These are phyloP conservation scores for Aphodius granarius DNA, from an alignment of 2,888 invertebrate genomes.

Conservation along the genomic window DNA sequence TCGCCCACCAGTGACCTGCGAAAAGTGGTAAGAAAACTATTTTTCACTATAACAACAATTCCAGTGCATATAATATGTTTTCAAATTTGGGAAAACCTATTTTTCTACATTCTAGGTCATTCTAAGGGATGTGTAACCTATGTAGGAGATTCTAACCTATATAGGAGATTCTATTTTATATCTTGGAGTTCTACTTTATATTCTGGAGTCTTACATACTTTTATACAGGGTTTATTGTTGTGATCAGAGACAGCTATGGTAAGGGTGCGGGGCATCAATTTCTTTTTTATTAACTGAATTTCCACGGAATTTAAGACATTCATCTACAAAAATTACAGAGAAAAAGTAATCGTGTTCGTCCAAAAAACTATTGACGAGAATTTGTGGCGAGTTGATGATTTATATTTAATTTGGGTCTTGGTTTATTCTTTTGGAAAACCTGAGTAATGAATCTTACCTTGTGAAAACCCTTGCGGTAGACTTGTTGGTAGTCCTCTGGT, in stretches of 20 bases:
- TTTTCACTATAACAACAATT: neutral
- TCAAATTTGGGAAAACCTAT: too few relatives aligned
- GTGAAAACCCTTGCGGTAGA: slow-evolving; percentile 85
- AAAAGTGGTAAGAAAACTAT: slow-evolving; percentile 14
- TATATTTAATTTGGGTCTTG: too few relatives aligned
- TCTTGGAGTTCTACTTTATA: neutral
- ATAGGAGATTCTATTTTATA: neutral
- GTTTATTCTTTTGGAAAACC: too few relatives aligned
- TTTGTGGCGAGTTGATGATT: too few relatives aligned
- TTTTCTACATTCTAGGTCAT: neutral
- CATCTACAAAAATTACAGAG: neutral
- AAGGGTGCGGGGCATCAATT: neutral
- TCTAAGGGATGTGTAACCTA: too few relatives aligned
- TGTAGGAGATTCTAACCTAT: too few relatives aligned
- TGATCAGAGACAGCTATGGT: neutral
- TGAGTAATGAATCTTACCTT: slow-evolving; percentile 45
- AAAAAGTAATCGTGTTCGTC: too few relatives aligned
- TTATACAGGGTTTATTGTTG: neutral
- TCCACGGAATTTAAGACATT: neutral
- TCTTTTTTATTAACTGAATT: neutral
- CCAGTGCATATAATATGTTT: neutral
- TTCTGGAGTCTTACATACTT: neutral
- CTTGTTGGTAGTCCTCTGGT: slow-evolving; percentile 83
- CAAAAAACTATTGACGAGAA: neutral
- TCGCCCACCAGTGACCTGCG: slow-evolving; percentile 75